Evolutionary conservation across 1,140 invertebrate species (phyloP).

Genomic region (Mercenaria mercenaria): DNA sequence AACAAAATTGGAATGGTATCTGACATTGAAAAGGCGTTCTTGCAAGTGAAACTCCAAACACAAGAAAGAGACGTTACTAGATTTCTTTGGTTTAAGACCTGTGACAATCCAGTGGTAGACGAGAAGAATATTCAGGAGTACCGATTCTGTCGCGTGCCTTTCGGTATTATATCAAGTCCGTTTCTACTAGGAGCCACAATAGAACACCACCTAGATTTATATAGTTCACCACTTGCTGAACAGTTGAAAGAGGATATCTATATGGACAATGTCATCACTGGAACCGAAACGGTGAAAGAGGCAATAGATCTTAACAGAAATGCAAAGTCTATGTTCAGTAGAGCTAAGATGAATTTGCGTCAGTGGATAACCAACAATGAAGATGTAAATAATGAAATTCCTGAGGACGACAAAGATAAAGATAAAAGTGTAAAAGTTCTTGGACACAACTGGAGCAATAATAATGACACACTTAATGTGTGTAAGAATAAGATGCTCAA

Average conservation of each 20-base stretch:
- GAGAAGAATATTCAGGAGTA: not conserved
- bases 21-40: conserved; percentile 30
- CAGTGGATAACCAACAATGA: not conserved
- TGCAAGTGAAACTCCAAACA: conserved; percentile 2
- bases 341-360: not conserved
- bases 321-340: not conserved
- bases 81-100: no score
- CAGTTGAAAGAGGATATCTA: not conserved
- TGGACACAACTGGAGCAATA: not conserved
- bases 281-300: not conserved
- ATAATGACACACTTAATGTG: not conserved
- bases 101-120: not conserved
- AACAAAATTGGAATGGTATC: not conserved
- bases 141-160: conserved; percentile 23
- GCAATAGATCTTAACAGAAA: not conserved
- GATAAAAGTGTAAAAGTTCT: not conserved
- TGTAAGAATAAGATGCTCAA: not conserved
- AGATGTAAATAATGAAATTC: not conserved
- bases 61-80: conserved; percentile 9
- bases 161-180: conserved; percentile 45
- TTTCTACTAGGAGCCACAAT: conserved; percentile 25
- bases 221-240: not conserved
- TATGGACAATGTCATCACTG: not conserved
- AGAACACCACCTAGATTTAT: conserved; percentile 22
- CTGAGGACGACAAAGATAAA: not conserved